Base-by-base conservation (phyloP, 2,797 vertebrate genomes). In the Lacerta bilineata region DNA sequence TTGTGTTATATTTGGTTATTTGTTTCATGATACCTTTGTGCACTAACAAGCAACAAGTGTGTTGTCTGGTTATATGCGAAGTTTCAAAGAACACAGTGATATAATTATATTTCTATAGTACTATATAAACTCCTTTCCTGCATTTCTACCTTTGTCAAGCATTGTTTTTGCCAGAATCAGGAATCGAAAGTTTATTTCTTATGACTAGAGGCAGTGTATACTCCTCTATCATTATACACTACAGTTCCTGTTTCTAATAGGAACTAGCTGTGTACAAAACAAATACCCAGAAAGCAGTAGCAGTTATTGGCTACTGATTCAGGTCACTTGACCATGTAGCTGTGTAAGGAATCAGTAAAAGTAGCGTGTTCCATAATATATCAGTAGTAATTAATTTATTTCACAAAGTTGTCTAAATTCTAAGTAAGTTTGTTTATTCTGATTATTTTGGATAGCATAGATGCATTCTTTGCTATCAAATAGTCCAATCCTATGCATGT, bases 221-320 rank as follows among this genome's bases (percentile, higher is more conserved):
- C 33, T 61, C 81, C 29, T 85, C 69, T 82, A 83, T 81, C 83
- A 75, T 71, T 90, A 90, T 89, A 74, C 36, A 59, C 43, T 66
- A 50, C 94, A 89, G 87, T 84, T 79, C 66, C 75, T 90, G 72
- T 93, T 95, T 93, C 94, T 95, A 94, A 94, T 91, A 93, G 91
- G 90, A 95, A 93, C 90, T 91, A 94, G 92, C 90, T 94, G 92
- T 89, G 90, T 85, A 93, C 66, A 88, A 86, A 94, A 95, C 69
- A 94, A 92, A 91, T 89, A 92, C 89, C 91, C 64, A 91, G 87
- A 93, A 95, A 92, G 29, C 64, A 90, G 72, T 75, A 80, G 84
- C 84, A 94, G 75, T 78, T 84, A 84, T 69, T 87, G 80, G 64
- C 59, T 76, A 89, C 90, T 91, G 88, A 92, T 92, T 89, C 85